Evolutionary conservation across 2,888 invertebrate genomes (phyloP).

Genomic region (Thalpophila matura): DNA sequence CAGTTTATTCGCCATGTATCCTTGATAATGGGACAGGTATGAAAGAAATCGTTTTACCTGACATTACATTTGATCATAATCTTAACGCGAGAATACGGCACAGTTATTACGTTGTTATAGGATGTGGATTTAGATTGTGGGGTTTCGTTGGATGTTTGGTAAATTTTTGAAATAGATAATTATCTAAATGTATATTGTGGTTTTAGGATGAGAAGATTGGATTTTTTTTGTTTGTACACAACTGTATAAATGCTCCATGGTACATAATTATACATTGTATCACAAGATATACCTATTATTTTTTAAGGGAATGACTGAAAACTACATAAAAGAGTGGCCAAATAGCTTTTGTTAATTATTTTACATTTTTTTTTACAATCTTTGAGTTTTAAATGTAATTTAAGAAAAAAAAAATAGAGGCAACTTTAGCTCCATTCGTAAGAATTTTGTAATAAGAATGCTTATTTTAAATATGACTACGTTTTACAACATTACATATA

Average conservation of each 20-base stretch:
- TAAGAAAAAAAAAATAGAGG: no score
- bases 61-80: conserved; percentile 50
- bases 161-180: conserved; percentile 8
- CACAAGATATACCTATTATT: no score
- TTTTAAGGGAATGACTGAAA: no score
- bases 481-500: no score
- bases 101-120: conserved; percentile 34
- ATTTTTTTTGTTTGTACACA: conserved; percentile 3
- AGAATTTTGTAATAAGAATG: no score
- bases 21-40: conserved; percentile 51
- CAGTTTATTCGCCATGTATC: conserved; percentile 45
- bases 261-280: no score
- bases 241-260: no score
- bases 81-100: conserved; percentile 23
- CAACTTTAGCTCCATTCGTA: no score
- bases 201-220: neutral
- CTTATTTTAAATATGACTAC: no score
- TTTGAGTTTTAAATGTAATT: no score
- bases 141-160: neutral
- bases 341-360: no score
- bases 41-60: conserved; percentile 45
- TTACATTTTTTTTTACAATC: neutral
- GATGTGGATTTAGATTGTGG: conserved; percentile 9
- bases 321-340: no score
- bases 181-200: neutral